phyloP scores from a whole-genome alignment of 35 echinoderm and acorn worm species.

The Anneissia japonica region DNA sequence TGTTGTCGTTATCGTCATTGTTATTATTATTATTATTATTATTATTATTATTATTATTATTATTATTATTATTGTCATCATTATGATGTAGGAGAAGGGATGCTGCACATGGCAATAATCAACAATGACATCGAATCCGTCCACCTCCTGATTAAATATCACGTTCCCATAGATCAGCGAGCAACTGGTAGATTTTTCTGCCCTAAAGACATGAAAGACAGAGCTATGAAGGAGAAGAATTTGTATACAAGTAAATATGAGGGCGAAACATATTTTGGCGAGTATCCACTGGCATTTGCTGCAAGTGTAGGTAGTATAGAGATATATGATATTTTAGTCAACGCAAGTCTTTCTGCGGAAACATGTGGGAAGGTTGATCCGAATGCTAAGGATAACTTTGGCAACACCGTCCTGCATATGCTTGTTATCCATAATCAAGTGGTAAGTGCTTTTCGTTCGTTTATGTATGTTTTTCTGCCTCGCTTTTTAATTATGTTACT shows the following conservation, averaged over 20 bases:
- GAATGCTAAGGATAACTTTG: constrained; percentile 65
- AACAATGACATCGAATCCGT: constrained; percentile 73
- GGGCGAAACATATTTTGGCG: constrained; percentile 73
- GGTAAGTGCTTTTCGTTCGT: constrained; percentile 14
- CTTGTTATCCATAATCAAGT: constrained; percentile 84
- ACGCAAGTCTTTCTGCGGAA: constrained; percentile 32
- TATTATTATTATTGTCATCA: neutral
- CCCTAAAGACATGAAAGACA: constrained; percentile 47
- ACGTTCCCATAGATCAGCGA: constrained; percentile 44
- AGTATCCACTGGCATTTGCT: constrained; percentile 87
- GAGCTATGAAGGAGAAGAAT: neutral
- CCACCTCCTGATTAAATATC: constrained; percentile 49
- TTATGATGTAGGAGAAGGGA: constrained; percentile 52
- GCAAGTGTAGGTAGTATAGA: constrained; percentile 67
- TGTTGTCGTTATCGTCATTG: neutral
- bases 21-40: neutral
- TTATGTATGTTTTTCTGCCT: no score
- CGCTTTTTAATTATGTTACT: no score
- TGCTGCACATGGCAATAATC: constrained; percentile 80
- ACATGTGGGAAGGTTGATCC: constrained; percentile 61
- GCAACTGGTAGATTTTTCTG: constrained; percentile 85
- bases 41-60: neutral
- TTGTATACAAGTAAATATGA: constrained; percentile 32
- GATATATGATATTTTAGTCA: constrained; percentile 83
- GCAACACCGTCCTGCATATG: constrained; percentile 94